Base-by-base conservation (phyloP, 2,113 vertebrate genomes). In the Strix aluco region DNA sequence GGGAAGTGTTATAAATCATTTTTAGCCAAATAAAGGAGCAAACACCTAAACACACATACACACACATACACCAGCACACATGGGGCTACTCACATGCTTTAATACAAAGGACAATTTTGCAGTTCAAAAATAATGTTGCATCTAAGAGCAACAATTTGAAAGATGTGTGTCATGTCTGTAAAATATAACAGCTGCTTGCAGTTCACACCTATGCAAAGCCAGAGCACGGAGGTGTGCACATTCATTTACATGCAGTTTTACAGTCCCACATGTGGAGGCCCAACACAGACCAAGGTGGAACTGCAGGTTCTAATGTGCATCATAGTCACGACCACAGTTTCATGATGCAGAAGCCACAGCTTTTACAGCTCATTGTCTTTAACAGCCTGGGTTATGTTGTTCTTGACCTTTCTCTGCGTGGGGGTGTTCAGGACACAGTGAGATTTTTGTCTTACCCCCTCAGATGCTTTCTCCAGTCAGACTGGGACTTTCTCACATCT, bases 401-500 rank as follows among this genome's bases (percentile, higher is more conserved):
- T 94, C 75, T 78, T 90, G 59, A 90, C 72, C 26, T 81, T 73
- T 70, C n/a, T 59, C 26, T 78, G 32, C 18, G 44, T 74, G 8
- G 12, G 15, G 4, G 7, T 49, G 32, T 15, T 80, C 0, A 2
- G 47, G 79, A 30, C 47, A 86, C 79, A 92, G 36, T 42, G 51
- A 81, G 29, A 9, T 73, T 92, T 88, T 71, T 81, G 87, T 92
- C 29, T 89, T 69, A 52, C 4, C 38, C n/a, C 7, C 55, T 83
- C 59, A 71, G 57, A 29, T 8, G 7, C 23, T 95, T 88, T 83
- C 59, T 78, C 21, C 5, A 5, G 20, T 40, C 15, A 47, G 38
- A 51, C n/a, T 30, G 27, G 30, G 26, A 42, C n/a, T 47, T 70
- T 15, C 26, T 58, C 7, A 0, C 0, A 0, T 30, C 0, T 0